Percentiles rank a stretch among this genome's conserved stretches.
Conservation (phyloP, 2,888 invertebrate genomes). For the Cotesia congregata region DNA sequence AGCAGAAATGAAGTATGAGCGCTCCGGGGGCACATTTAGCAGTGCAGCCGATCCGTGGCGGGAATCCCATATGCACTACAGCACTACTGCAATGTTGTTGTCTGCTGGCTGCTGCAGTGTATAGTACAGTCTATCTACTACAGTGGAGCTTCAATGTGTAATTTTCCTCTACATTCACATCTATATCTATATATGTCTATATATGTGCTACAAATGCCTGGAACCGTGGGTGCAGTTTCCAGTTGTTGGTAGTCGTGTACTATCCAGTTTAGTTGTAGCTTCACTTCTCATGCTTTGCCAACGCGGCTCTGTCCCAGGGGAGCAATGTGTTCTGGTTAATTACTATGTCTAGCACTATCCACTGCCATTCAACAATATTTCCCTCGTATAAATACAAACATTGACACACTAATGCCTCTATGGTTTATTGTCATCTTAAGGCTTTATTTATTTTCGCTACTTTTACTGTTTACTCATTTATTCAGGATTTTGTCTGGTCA, state of each 20-base stretch:
- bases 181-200: slow-evolving; percentile 19
- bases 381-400: slow-evolving; percentile 38
- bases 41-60: slow-evolving; percentile 49
- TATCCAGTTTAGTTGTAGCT: slow-evolving; percentile 1
- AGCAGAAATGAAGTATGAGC: slow-evolving; percentile 64
- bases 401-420: slow-evolving; percentile 32
- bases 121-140: too few relatives aligned
- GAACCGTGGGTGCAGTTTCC: not conserved
- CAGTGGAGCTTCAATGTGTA: too few relatives aligned
- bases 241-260: not conserved
- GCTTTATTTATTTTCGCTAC: not conserved
- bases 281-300: slow-evolving; percentile 23
- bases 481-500: slow-evolving; percentile 22
- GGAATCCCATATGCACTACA: slow-evolving; percentile 40
- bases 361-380: slow-evolving; percentile 42
- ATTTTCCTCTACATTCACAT: not conserved
- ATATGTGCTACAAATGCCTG: slow-evolving; percentile 7
- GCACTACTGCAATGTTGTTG: slow-evolving; percentile 16
- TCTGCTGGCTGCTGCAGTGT: not conserved
- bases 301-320: slow-evolving; percentile 60
- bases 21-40: slow-evolving; percentile 56
- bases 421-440: slow-evolving; percentile 14
- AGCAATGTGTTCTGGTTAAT: slow-evolving; percentile 69
- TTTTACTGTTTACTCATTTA: slow-evolving; percentile 17
- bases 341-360: slow-evolving; percentile 64